phyloP scores from a whole-genome alignment of 2,113 vertebrate genomes.

The Cranoglanis bouderius region DNA sequence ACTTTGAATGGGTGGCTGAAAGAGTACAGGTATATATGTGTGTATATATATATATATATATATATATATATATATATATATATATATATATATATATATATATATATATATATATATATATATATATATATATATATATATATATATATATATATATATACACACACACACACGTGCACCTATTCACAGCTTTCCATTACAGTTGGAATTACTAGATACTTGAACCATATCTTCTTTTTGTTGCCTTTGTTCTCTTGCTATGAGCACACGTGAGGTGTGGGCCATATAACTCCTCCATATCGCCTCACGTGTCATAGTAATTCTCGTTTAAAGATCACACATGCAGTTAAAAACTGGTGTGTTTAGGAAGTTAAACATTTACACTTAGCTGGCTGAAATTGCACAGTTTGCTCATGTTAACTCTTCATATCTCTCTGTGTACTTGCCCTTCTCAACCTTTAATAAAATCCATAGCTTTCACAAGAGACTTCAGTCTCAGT shows the following conservation, averaged over 20 bases:
- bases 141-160: constrained; percentile 51
- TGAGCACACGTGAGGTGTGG: neutral
- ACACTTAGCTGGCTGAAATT: constrained; percentile 1
- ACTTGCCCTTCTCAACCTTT: neutral
- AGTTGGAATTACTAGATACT: neutral
- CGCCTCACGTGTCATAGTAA: neutral
- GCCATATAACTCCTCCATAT: neutral
- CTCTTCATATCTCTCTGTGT: neutral
- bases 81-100: too few species aligned
- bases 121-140: too few species aligned
- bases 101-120: too few species aligned
- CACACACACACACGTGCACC: neutral
- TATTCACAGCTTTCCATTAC: neutral
- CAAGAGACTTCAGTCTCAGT: neutral
- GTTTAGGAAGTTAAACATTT: constrained; percentile 39
- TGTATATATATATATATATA: too few species aligned
- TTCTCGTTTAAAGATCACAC: neutral
- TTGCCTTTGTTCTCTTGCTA: neutral
- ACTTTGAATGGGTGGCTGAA: constrained; percentile 98
- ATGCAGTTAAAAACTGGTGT: too few species aligned
- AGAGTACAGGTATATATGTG: constrained; percentile 92
- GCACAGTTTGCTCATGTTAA: neutral
- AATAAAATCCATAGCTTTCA: neutral
- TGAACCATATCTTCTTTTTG: neutral
- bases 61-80: too few species aligned